Base-by-base conservation (phyloP, 2,113 vertebrate genomes). In the Recurvirostra avosetta region DNA sequence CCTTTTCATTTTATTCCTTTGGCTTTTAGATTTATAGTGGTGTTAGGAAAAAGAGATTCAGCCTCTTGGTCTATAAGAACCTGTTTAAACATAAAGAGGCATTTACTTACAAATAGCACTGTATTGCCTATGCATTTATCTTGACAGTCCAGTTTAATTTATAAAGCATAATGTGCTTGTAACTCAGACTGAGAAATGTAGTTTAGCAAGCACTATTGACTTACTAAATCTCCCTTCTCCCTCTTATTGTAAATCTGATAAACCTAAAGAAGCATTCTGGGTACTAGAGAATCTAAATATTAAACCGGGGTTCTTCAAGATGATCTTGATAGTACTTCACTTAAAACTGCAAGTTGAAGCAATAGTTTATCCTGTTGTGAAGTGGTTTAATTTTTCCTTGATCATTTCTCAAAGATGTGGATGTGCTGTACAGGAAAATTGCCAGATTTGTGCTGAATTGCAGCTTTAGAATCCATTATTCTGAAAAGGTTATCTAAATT, bases 211-310 rank as follows among this genome's bases (percentile, higher is more conserved):
- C 93, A 92, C 93, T 97, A 97, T 97, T 97, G 94, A 97, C 96
- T 97, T 95, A 94, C 84, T 97, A 97, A 97, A 97, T 97, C 97
- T 97, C 92, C 47, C 63, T 86, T 89, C 92, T 97, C 81, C 45
- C 89, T 96, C 81, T 97, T 96, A 96, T 93, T 94, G 95, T 96
- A 97, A 97, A 97, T 97, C 95, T 97, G 97, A 97, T 96, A 96
- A 97, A 94, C 91, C 62, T 78, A 77, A 92, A 94, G 84, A 86
- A 92, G 88, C 87, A 88, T 96, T 92, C 88, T 94, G 86, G 84
- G 80, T 96, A 80, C 75, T 67, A 76, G 76, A 67, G 96, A 94
- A 97, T 96, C 97, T 97, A 96, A 97, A 97, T 97, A 97, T 95
- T 96, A 94, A 95, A 97, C 89, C 6, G 2, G 50, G 23, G 47